These are phyloP conservation scores for Aphaenogaster ashmeadi DNA, from an alignment of 1,140 invertebrate genomes.

Conservation along the genomic window DNA sequence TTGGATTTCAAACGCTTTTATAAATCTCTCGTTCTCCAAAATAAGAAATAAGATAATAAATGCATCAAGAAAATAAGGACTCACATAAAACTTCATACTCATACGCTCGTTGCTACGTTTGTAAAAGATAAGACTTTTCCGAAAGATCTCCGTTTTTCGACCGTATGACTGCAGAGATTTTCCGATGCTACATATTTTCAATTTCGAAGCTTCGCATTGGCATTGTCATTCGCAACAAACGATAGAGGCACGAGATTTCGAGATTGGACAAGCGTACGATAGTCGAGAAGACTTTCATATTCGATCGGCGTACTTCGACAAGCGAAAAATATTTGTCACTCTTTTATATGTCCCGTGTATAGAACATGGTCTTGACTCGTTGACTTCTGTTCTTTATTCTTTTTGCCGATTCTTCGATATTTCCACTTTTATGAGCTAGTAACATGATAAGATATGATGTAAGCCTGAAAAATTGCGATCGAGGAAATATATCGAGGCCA, in stretches of 20 bases:
- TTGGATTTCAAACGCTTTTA: not conserved
- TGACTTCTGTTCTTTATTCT: constrained; percentile 22
- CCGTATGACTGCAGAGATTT: not conserved
- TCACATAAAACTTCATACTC: not conserved
- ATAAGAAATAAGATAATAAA: constrained; percentile 5
- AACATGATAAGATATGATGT: not conserved
- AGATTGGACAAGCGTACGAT: constrained; percentile 51
- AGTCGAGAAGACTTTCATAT: constrained; percentile 43
- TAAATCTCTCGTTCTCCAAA: constrained; percentile 1
- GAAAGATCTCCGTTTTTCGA: not conserved
- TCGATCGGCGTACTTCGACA: constrained; percentile 18
- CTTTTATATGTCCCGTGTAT: constrained; percentile 2
- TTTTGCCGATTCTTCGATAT: constrained; percentile 4
- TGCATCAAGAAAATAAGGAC: not conserved
- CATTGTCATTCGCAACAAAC: constrained; percentile 30
- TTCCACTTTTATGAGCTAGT: constrained; percentile 5
- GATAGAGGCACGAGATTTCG: constrained; percentile 15
- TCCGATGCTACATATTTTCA: constrained; percentile 41
- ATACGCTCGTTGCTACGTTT: not conserved
- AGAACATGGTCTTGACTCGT: constrained; percentile 3
- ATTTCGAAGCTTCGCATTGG: constrained; percentile 26
- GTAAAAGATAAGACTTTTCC: not conserved
- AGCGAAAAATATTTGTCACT: constrained; percentile 50
- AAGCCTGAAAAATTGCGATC: not conserved
- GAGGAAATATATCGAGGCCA: not conserved